Evolutionary conservation across 2,113 vertebrate species (phyloP).

Genomic region (Monopterus albus): DNA sequence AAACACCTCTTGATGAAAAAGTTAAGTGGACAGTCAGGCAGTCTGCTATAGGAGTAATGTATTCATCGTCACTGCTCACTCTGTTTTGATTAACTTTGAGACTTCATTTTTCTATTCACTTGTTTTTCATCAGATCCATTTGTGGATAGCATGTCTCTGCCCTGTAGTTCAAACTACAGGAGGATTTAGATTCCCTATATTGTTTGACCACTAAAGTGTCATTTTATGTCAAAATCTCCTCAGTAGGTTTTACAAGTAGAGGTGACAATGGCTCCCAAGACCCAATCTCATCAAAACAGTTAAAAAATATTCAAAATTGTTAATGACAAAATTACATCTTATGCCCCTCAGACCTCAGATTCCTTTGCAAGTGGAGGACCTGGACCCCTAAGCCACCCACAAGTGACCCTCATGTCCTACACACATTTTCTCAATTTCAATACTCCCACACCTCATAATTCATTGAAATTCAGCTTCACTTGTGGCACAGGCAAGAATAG

Average conservation of each 20-base stretch:
- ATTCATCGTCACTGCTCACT: constrained; percentile 52
- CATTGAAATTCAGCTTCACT: constrained; percentile 20
- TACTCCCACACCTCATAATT: constrained; percentile 7
- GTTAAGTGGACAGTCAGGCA: constrained; percentile 60
- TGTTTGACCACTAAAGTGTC: constrained; percentile 27
- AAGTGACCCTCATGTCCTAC: constrained; percentile 15
- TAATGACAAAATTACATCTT: background rate
- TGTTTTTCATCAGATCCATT: constrained; percentile 51
- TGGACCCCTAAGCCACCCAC: background rate
- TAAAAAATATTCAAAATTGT: constrained; percentile 17
- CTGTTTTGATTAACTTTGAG: constrained; percentile 54
- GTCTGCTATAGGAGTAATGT: constrained; percentile 39
- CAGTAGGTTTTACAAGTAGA: background rate
- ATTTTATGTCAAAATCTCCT: constrained; percentile 4
- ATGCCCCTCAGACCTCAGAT: background rate
- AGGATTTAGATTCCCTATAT: constrained; percentile 5
- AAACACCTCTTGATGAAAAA: constrained; percentile 66
- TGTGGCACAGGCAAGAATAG: background rate
- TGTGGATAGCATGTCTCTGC: constrained; percentile 15
- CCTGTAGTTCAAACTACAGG: constrained; percentile 12
- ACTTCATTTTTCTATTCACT: constrained; percentile 53
- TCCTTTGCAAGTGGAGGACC: constrained; percentile 12
- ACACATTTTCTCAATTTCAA: constrained; percentile 10
- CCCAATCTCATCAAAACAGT: background rate
- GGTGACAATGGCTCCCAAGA: background rate